Base-by-base conservation (phyloP, 2,797 vertebrate genomes). In the Cercopithecus hamlyni region DNA sequence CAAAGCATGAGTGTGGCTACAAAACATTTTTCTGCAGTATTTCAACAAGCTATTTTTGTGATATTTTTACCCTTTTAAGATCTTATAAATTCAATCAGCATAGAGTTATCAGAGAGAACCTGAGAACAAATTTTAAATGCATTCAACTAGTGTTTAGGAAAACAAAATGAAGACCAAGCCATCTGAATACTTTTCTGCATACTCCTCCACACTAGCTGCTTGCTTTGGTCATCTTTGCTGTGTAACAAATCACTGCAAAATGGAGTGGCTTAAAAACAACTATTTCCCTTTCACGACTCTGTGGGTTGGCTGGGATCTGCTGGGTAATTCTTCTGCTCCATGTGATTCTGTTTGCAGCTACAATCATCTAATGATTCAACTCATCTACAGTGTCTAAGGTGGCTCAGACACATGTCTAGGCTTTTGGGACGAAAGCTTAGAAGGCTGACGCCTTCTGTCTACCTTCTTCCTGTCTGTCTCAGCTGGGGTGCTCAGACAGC, bases 1-100 rank as follows among this genome's bases (percentile, higher is more conserved):
- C 19, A 90, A 81, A 94, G 20, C 80, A 89, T 27, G 33, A 67
- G 5, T n/a, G 33, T 39, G 45, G 14, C 14, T 80, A 73, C 2
- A 50, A 72, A 80, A 88, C 39, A 52, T 36, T 84, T 88, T 93
- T 79, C 80, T 93, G 33, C 4, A 48, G 13, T 67, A 76, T 88
- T 87, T 87, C 81, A 41, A 83, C 27, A 95, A 94, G 26, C 14
- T 92, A 30, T 70, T 81, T 86, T 92, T 92, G 7, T 80, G 45
- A 19, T 58, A 17, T 75, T 55, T 92, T 88, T 96, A 61, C 43
- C 39, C 39, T 92, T 93, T 86, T 86, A 91, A 61, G n/a, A 13
- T 89, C 17, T 41, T 84, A 7, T 77, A 41, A 75, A 87, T 87
- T 89, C 30, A 92, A 6, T 86, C 26, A 95, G 55, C 50, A 67